Percentiles rank a stretch among this genome's conserved stretches.
These are phyloP conservation scores for Pachyuromys duprasi DNA, from an alignment of 2,797 vertebrate species.

Conservation along the genomic window DNA sequence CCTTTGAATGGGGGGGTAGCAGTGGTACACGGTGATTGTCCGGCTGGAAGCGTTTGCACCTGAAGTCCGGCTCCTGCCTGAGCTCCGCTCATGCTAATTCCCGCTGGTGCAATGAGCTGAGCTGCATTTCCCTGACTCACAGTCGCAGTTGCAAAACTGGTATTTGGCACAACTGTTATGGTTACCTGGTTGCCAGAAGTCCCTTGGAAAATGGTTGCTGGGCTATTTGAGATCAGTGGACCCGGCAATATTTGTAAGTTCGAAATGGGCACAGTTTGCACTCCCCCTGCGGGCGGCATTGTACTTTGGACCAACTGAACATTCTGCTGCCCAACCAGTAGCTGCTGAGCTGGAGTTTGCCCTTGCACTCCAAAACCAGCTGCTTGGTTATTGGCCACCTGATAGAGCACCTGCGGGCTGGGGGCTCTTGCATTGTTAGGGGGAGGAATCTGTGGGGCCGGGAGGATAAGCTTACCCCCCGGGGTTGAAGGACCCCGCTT, in stretches of 20 bases:
- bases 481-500: slow-evolving; percentile 98
- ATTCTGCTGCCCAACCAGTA: slow-evolving; percentile 93
- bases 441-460: slow-evolving; percentile 97
- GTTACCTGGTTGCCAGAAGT: slow-evolving; percentile 97
- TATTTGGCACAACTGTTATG: slow-evolving; percentile 99
- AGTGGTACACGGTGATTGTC: slow-evolving; percentile 88
- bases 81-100: slow-evolving; percentile 90
- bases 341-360: slow-evolving; percentile 93
- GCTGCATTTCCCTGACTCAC: slow-evolving; percentile 94
- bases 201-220: slow-evolving; percentile 96
- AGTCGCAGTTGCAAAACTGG: slow-evolving; percentile 95
- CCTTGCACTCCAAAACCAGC: slow-evolving; percentile 92
- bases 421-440: slow-evolving; percentile 94
- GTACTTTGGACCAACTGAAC: slow-evolving; percentile 96
- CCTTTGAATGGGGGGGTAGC: slow-evolving; percentile 95
- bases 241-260: slow-evolving; percentile 94
- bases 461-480: slow-evolving; percentile 98
- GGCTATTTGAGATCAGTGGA: slow-evolving; percentile 95
- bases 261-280: slow-evolving; percentile 96
- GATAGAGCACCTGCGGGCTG: slow-evolving; percentile 97
- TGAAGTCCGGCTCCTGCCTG: slow-evolving; percentile 93
- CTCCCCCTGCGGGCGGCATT: slow-evolving; percentile 91
- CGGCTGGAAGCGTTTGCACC: slow-evolving; percentile 90
- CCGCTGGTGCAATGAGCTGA: slow-evolving; percentile 90
- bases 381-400: slow-evolving; percentile 92